These are phyloP conservation scores for Aphaenogaster rudis DNA, from an alignment of 1,140 invertebrate genomes.

Conservation along the genomic window DNA sequence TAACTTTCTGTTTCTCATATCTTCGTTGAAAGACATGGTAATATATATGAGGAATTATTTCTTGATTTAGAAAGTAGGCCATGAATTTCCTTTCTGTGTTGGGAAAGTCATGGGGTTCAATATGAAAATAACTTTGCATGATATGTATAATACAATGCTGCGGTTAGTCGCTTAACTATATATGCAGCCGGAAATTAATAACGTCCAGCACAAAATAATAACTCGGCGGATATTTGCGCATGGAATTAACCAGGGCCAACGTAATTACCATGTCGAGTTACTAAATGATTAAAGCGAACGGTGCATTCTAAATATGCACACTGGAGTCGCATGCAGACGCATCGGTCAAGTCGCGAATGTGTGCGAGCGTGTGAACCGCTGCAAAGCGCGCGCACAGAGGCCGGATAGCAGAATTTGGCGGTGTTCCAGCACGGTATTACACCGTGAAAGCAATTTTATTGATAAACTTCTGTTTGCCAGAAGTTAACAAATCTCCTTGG, in stretches of 20 bases:
- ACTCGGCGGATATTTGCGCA: slow-evolving; percentile 65
- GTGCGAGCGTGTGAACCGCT: slow-evolving; percentile 8
- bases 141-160: slow-evolving; percentile 24
- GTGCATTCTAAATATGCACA: slow-evolving; percentile 53
- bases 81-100: background rate
- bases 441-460: slow-evolving; percentile 63
- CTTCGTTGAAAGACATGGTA: background rate
- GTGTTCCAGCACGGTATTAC: slow-evolving; percentile 50
- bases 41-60: background rate
- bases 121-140: slow-evolving; percentile 23
- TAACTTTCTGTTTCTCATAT: background rate
- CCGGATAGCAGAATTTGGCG: slow-evolving; percentile 64
- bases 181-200: slow-evolving; percentile 48
- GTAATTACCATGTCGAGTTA: slow-evolving; percentile 65
- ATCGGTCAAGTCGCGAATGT: slow-evolving; percentile 38
- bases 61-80: background rate
- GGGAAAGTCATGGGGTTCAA: background rate
- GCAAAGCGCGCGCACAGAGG: slow-evolving; percentile 12
- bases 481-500: slow-evolving; percentile 65
- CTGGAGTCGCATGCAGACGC: slow-evolving; percentile 31
- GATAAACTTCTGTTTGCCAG: slow-evolving; percentile 66
- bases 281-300: slow-evolving; percentile 64
- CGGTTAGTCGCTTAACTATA: slow-evolving; percentile 15
- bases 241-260: slow-evolving; percentile 33
- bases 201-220: slow-evolving; percentile 54